Evolutionary conservation across 2,888 invertebrate genomes (phyloP).

Genomic region (Mythimna ferrago): DNA sequence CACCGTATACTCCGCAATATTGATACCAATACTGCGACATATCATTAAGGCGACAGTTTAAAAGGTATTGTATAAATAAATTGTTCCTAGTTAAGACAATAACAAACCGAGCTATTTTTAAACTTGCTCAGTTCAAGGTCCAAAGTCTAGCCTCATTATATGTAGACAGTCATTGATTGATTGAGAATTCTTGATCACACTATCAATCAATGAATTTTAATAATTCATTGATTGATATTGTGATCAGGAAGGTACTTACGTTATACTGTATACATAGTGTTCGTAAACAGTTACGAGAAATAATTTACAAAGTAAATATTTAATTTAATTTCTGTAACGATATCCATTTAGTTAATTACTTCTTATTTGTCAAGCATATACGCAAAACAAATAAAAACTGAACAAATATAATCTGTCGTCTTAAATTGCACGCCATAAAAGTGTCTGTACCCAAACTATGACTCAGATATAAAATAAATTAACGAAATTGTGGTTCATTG

Average conservation of each 20-base stretch:
- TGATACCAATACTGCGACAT: slow-evolving; percentile 15
- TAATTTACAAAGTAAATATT: slow-evolving; percentile 35
- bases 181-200: slow-evolving; percentile 16
- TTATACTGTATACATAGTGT: neutral
- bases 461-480: slow-evolving; percentile 40
- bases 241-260: neutral
- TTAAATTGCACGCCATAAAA: slow-evolving; percentile 49
- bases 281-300: slow-evolving; percentile 34
- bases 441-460: slow-evolving; percentile 30
- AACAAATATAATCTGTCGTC: slow-evolving; percentile 36
- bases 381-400: slow-evolving; percentile 34
- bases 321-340: slow-evolving; percentile 25
- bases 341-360: slow-evolving; percentile 23
- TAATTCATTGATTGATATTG: too few species aligned
- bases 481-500: slow-evolving; percentile 38
- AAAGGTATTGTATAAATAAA: slow-evolving; percentile 32
- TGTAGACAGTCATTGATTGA: slow-evolving; percentile 43
- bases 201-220: slow-evolving; percentile 8
- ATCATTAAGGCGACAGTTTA: neutral
- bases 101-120: slow-evolving; percentile 47
- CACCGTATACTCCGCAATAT: neutral
- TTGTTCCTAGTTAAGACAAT: slow-evolving; percentile 34
- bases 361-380: slow-evolving; percentile 30
- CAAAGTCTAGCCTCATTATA: slow-evolving; percentile 21
- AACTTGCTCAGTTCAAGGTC: slow-evolving; percentile 21